These are phyloP conservation scores for Falco novaeseelandiae DNA, from an alignment of 2,797 vertebrate species.

Conservation along the genomic window DNA sequence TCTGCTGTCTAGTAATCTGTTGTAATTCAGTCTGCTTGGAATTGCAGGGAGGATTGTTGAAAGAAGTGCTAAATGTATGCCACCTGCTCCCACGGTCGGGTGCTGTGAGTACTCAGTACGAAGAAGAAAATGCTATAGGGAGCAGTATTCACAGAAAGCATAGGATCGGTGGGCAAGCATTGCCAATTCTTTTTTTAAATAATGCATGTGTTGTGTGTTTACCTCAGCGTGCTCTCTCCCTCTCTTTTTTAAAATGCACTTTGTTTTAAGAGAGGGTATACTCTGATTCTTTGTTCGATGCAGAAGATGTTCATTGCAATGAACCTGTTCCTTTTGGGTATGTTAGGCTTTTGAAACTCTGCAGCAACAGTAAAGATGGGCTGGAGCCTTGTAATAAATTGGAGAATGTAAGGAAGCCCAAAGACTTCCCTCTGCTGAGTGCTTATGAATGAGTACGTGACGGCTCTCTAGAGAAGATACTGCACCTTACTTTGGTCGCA, in stretches of 20 bases:
- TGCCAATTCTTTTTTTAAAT: background rate
- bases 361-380: background rate
- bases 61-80: slow-evolving; percentile 1
- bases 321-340: background rate
- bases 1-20: slow-evolving; percentile 47
- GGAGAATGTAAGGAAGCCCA: background rate
- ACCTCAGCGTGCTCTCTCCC: background rate
- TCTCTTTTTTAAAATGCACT: background rate
- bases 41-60: background rate
- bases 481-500: background rate
- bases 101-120: background rate
- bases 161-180: background rate
- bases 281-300: background rate
- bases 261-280: background rate
- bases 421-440: background rate
- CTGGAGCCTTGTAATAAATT: background rate
- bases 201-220: background rate
- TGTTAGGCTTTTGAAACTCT: background rate
- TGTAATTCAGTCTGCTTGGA: slow-evolving; percentile 39
- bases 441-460: background rate
- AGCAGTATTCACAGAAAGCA: background rate
- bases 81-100: background rate
- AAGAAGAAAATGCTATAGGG: background rate
- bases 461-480: background rate
- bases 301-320: background rate